Conservation (phyloP, 2,113 vertebrate genomes). For the Percina caprodes region DNA sequence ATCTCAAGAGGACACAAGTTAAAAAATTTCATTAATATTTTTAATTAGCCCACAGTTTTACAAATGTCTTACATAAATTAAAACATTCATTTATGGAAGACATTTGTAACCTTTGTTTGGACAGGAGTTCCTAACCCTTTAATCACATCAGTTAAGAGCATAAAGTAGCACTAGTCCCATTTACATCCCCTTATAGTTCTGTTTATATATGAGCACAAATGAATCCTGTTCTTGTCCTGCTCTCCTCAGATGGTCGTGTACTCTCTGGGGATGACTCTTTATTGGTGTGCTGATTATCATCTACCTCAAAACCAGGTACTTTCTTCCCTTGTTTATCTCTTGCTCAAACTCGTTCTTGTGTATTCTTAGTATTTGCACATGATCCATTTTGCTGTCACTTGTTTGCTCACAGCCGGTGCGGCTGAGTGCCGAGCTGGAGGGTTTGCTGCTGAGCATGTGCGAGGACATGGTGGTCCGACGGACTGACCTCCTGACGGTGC, state of each 20-base stretch:
- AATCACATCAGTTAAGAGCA: background rate
- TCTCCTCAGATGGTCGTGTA: constrained; percentile 87
- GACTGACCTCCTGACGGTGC: constrained; percentile 80
- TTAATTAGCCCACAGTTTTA: background rate
- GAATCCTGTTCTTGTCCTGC: background rate
- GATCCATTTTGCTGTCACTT: background rate
- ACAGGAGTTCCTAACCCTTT: background rate
- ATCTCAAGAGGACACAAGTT: background rate
- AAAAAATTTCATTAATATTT: background rate
- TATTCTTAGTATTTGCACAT: background rate
- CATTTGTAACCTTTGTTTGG: background rate
- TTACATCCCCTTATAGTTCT: background rate
- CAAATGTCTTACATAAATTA: no score
- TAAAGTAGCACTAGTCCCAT: background rate
- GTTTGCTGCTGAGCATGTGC: constrained; percentile 88
- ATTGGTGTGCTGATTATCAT: constrained; percentile 91
- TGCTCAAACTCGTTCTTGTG: background rate
- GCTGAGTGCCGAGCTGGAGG: constrained; percentile 84
- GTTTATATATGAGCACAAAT: background rate
- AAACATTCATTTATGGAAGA: no score
- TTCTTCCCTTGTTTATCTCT: background rate
- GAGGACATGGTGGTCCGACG: constrained; percentile 85
- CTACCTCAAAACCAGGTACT: constrained; percentile 90
- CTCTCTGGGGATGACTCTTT: constrained; percentile 93
- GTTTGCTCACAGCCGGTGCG: constrained; percentile 82